Evolutionary conservation across 2,888 invertebrate genomes (phyloP).

Genomic region (Seira musarum): DNA sequence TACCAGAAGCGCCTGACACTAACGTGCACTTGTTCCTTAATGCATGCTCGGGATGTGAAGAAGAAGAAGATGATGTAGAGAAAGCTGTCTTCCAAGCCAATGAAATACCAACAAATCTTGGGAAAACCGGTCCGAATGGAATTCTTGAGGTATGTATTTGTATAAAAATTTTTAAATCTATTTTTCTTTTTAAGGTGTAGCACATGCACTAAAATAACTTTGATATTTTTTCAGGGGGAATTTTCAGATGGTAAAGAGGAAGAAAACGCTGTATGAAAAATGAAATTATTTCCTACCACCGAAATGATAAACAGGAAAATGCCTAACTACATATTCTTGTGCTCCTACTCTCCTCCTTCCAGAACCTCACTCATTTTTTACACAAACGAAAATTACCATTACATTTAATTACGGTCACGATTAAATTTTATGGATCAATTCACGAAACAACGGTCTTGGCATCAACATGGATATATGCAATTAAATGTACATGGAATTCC

Average conservation of each 20-base stretch:
- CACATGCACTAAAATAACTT: neutral
- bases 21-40: slow-evolving; percentile 56
- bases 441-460: no score
- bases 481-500: no score
- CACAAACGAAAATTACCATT: slow-evolving; percentile 1
- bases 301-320: slow-evolving; percentile 18
- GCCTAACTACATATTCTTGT: slow-evolving; percentile 22
- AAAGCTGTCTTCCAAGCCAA: slow-evolving; percentile 60
- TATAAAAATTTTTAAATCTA: slow-evolving; percentile 15
- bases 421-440: no score
- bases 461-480: no score
- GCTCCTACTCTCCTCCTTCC: slow-evolving; percentile 49
- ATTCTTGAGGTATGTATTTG: slow-evolving; percentile 61
- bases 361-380: slow-evolving; percentile 51
- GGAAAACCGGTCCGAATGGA: slow-evolving; percentile 57
- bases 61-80: slow-evolving; percentile 45
- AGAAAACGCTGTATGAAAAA: slow-evolving; percentile 63
- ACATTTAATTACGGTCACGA: no score
- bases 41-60: slow-evolving; percentile 52
- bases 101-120: slow-evolving; percentile 54
- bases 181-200: neutral
- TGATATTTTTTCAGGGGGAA: slow-evolving; percentile 48
- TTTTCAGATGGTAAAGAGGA: slow-evolving; percentile 56
- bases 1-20: slow-evolving; percentile 54
- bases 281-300: slow-evolving; percentile 39